Evolutionary conservation across 2,888 invertebrate species (phyloP), one percentile per base, ranked within the genome.

Genomic region (Noctua fimbriata): DNA sequence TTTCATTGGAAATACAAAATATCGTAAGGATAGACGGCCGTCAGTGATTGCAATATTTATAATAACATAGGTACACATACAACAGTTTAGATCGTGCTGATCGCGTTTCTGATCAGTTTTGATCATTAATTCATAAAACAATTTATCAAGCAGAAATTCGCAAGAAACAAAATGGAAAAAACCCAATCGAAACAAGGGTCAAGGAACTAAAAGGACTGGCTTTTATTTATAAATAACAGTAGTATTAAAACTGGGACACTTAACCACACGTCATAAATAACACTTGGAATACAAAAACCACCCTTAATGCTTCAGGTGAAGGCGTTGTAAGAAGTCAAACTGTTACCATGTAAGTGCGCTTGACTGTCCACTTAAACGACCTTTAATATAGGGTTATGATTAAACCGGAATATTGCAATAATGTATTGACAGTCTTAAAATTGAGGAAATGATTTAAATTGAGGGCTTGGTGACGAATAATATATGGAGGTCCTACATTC

Each of bases 401-500:
- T n/a, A 14, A 79, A 73, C 58, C 47, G 66, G 66, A 67, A 73
- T 67, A 41, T 60, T 49, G 63, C 47, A 67, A 73, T 10, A 73
- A 28, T 14, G 18, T 71, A 79, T 73, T 32, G 21, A 32, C 10
- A 79, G 16, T 52, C 32, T n/a, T 14, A 24, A 67, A 49, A 79
- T 73, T 52, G 32, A 78, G 79, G 79, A 79, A 79, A 41, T 79
- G 18, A 28, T 58, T 73, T 9, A 72, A 55, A 72, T 72, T 55
- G 24, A 79, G 58, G 3, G 5, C 16, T 78, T 36, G 14, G 28
- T 18, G 18, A 12, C 9, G 6, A 66, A 47, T 55, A 41, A 55
- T 32, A 36, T 12, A 18, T 12, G 52, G 41, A 58, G 28, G n/a
- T 1, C 24, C 18, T 36, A 3, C 41, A 41, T 60, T 12, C 12